Conservation (phyloP, 2,888 invertebrate genomes). For the Athrips mouffetella region DNA sequence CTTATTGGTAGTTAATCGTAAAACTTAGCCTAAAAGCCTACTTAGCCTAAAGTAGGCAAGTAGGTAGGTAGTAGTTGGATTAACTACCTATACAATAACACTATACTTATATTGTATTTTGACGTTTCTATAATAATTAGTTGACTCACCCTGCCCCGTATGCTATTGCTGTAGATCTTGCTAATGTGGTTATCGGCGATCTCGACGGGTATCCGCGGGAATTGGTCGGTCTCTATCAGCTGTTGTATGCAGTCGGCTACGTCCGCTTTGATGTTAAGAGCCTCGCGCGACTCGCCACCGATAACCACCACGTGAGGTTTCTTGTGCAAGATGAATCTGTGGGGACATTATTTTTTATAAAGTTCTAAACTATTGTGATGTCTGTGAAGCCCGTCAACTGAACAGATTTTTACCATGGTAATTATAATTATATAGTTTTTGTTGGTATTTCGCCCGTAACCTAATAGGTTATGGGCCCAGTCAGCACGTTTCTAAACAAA, state of each 20-base stretch:
- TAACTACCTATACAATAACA: too few relatives aligned
- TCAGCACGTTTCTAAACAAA: too few relatives aligned
- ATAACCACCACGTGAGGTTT: constrained; percentile 96
- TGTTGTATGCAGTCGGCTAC: constrained; percentile 85
- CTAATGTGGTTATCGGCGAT: constrained; percentile 96
- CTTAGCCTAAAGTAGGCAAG: too few relatives aligned
- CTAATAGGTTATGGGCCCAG: too few relatives aligned
- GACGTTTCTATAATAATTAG: too few relatives aligned
- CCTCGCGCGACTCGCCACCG: constrained; percentile 94
- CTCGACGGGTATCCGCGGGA: constrained; percentile 91
- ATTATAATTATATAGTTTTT: too few relatives aligned
- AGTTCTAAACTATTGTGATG: not conserved
- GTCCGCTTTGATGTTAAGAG: constrained; percentile 88
- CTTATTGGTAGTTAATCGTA: too few relatives aligned
- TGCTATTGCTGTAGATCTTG: constrained; percentile 94
- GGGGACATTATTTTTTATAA: not conserved
- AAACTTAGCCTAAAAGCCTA: too few relatives aligned
- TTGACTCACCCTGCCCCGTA: constrained; percentile 83
- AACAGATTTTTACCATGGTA: too few relatives aligned
- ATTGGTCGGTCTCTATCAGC: constrained; percentile 89
- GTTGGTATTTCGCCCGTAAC: too few relatives aligned
- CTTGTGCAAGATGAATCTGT: constrained; percentile 90
- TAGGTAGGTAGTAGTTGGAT: too few relatives aligned
- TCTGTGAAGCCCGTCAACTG: too few relatives aligned
- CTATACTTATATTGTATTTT: not conserved